These are phyloP conservation scores for Napeogenes inachia DNA, from an alignment of 2,888 invertebrate species.

Conservation along the genomic window DNA sequence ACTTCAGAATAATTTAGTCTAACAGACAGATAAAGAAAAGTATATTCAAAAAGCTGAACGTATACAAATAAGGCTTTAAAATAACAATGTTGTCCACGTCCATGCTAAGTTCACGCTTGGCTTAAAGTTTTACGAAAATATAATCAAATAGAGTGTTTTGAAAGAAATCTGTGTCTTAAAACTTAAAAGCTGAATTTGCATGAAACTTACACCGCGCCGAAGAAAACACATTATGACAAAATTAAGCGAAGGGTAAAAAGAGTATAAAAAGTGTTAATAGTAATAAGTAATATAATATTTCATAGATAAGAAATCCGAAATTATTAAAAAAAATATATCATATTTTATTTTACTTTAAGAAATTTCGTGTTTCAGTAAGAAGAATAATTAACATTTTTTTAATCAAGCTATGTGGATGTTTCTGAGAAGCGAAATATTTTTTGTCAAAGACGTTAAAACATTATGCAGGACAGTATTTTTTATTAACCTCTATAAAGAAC, in stretches of 20 bases:
- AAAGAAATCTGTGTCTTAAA: too few species aligned
- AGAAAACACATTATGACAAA: background rate
- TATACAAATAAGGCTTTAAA: background rate
- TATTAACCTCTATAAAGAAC: background rate
- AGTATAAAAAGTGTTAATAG: background rate
- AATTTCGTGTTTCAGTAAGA: background rate
- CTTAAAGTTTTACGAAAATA: too few species aligned
- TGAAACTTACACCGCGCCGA: background rate
- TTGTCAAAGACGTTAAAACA: background rate
- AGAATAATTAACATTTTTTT: background rate
- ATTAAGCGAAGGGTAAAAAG: background rate
- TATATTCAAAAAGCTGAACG: background rate
- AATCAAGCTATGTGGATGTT: background rate
- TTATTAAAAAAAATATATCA: background rate
- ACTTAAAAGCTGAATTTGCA: background rate
- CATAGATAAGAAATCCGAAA: background rate
- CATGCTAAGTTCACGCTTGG: background rate
- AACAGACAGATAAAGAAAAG: constrained; percentile 5
- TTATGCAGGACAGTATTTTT: background rate
- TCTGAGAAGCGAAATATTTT: background rate
- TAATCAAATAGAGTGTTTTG: too few species aligned
- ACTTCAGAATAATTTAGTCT: constrained; percentile 13
- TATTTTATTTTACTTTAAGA: background rate
- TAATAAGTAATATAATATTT: background rate
- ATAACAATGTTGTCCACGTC: background rate